A percentile compares a stretch with the other conserved stretches of the same genome.
Conservation (phyloP, 2,113 vertebrate genomes). For the Chamaea fasciata region DNA sequence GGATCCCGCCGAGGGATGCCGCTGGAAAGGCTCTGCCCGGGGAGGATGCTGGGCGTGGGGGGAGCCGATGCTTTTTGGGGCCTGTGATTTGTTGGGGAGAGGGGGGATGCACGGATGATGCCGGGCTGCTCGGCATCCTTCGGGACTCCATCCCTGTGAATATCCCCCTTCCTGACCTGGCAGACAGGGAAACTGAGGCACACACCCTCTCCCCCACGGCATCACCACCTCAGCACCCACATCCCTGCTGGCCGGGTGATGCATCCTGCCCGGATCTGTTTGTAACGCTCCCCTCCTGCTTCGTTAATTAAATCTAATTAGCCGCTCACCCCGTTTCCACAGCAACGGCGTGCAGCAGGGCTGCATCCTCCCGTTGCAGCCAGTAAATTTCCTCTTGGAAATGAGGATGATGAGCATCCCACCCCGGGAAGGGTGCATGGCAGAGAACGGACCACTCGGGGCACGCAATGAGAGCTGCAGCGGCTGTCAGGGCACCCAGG, state of each 20-base stretch:
- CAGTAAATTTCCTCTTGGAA: slow-evolving; percentile 23
- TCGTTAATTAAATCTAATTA: slow-evolving; percentile 58
- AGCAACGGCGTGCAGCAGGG: slow-evolving; percentile 39
- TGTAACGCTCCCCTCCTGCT: not conserved
- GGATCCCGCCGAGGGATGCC: not conserved
- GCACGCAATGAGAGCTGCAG: not conserved
- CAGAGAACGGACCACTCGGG: not conserved
- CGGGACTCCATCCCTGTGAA: not conserved
- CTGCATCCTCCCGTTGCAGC: not conserved
- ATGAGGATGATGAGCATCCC: not conserved
- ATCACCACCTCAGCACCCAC: not conserved
- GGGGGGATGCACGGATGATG: not conserved
- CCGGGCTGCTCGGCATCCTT: not conserved
- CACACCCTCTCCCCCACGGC: rapidly evolving
- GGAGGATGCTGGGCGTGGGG: not conserved
- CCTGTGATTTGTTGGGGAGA: not conserved
- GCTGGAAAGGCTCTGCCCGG: not conserved
- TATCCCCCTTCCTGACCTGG: not conserved
- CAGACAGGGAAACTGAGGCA: not conserved
- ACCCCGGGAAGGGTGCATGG: not conserved
- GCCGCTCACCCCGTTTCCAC: slow-evolving; percentile 32
- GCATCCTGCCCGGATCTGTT: not conserved
- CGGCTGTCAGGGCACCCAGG: not conserved
- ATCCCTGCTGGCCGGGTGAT: not conserved
- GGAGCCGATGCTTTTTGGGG: not conserved